Base-by-base conservation (phyloP, 2,888 invertebrate species). In the Tyria jacobaeae region DNA sequence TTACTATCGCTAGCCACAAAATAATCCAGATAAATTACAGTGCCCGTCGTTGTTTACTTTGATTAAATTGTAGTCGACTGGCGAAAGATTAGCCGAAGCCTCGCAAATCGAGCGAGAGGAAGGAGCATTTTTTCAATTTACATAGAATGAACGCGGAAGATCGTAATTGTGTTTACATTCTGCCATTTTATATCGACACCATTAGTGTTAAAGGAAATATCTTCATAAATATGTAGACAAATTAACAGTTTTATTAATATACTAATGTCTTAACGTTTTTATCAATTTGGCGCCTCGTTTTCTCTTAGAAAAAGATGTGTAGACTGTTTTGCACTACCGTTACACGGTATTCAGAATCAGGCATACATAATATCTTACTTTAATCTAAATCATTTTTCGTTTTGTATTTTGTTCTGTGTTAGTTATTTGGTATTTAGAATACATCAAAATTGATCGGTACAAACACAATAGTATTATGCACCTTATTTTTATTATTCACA, bases 21-120 rank as follows among this genome's bases (percentile, higher is more conserved):
- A 92, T 92, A 92, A 93, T 93, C 93, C 88, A 90, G 93, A 94
- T 90, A 92, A 93, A 94, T 94, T 92, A 93, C 92, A 84, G 85
- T 78, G 79, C 80, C 84, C 81, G 84, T 87, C 89, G 89, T 91
- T 94, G 93, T 93, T 94, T 93, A 90, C 91, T 93, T 91, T 94
- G 94, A 94, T 94, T 94, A 94, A 94, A 93, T 92, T 93, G 93
- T 92, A 92, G 90, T 91, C 89, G 90, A 92, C 92, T 90, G 90
- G 86, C 83, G 87, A 89, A 89, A 92, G 93, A 94, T 94, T 92
- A 93, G 92, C 91, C 79, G 85, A 89, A 90, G 92, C 89, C 88
- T 87, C 89, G 90, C 90, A 91, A 93, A 92, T 92, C 90, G 93
- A 89, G 89, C 90, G 83, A 85, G 85, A 84, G 86, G 86, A 89